A percentile compares a stretch with the other conserved stretches of the same genome.
phyloP scores from a whole-genome alignment of 2,797 vertebrate genomes.

The Lepilemur septentrionalis region DNA sequence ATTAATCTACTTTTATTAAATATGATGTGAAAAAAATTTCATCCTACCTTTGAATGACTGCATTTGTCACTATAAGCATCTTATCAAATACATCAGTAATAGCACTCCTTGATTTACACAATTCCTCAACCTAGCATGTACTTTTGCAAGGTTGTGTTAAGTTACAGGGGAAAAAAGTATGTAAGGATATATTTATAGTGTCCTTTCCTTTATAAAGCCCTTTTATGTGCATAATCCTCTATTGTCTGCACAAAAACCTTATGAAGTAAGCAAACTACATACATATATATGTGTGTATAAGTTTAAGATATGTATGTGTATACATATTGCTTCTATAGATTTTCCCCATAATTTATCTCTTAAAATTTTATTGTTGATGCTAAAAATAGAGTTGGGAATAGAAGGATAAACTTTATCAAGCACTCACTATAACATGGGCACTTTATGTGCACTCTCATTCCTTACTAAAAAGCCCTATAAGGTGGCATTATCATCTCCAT shows the following conservation, averaged over 20 bases:
- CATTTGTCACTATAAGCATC: background rate
- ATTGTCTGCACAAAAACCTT: background rate
- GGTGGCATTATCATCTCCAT: background rate
- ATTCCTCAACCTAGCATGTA: background rate
- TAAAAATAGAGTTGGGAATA: background rate
- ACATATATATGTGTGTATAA: too few species aligned
- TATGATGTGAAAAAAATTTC: background rate
- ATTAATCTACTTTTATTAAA: background rate
- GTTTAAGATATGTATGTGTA: background rate
- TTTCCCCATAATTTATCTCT: background rate
- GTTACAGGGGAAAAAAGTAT: background rate
- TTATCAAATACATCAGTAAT: background rate
- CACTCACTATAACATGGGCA: background rate
- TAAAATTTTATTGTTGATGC: background rate
- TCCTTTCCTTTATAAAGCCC: background rate
- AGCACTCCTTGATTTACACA: background rate
- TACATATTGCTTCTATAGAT: background rate
- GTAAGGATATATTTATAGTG: background rate
- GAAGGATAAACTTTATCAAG: background rate
- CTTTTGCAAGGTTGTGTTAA: background rate
- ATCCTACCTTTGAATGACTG: background rate
- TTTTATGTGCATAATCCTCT: background rate
- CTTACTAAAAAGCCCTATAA: background rate
- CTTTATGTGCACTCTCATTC: background rate
- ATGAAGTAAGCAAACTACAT: background rate